Conservation (phyloP, 2,113 vertebrate species). For the Phycodurus eques region DNA sequence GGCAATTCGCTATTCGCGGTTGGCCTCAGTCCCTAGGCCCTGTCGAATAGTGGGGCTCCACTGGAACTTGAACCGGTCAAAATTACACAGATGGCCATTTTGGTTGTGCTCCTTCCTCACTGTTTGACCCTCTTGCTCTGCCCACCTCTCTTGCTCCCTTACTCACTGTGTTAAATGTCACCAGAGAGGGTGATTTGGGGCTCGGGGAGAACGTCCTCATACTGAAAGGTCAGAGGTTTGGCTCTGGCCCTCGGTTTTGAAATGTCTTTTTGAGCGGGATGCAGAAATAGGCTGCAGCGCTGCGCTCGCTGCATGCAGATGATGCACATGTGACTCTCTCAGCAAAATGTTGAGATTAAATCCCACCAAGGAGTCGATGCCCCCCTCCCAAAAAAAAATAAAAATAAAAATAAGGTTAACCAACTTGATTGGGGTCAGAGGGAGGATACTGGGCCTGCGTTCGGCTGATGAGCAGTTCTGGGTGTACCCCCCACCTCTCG, state of each 20-base stretch:
- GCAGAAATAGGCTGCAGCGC: slow-evolving; percentile 7
- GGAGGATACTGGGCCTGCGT: slow-evolving; percentile 4
- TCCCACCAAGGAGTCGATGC: neutral
- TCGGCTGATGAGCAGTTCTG: neutral
- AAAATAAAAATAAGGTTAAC: slow-evolving; percentile 23
- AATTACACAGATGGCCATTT: slow-evolving; percentile 37
- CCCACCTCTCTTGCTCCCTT: slow-evolving; percentile 38
- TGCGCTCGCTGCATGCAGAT: slow-evolving; percentile 8
- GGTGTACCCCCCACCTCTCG: neutral
- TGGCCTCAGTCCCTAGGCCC: no score
- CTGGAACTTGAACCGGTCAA: neutral
- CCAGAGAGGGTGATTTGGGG: slow-evolving; percentile 48
- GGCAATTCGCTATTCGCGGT: neutral
- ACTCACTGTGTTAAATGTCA: slow-evolving; percentile 61
- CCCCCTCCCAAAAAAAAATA: neutral
- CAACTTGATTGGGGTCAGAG: slow-evolving; percentile 27
- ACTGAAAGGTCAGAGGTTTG: slow-evolving; percentile 64
- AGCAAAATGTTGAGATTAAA: slow-evolving; percentile 11
- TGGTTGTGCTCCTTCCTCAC: slow-evolving; percentile 33
- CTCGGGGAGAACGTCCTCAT: slow-evolving; percentile 49
- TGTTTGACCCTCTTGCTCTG: slow-evolving; percentile 40
- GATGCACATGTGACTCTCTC: slow-evolving; percentile 14
- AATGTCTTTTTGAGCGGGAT: slow-evolving; percentile 50
- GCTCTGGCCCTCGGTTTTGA: slow-evolving; percentile 42
- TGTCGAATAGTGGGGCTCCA: neutral